These are phyloP conservation scores for Rhinoptilus africanus DNA, from an alignment of 2,113 vertebrate genomes.

Conservation along the genomic window DNA sequence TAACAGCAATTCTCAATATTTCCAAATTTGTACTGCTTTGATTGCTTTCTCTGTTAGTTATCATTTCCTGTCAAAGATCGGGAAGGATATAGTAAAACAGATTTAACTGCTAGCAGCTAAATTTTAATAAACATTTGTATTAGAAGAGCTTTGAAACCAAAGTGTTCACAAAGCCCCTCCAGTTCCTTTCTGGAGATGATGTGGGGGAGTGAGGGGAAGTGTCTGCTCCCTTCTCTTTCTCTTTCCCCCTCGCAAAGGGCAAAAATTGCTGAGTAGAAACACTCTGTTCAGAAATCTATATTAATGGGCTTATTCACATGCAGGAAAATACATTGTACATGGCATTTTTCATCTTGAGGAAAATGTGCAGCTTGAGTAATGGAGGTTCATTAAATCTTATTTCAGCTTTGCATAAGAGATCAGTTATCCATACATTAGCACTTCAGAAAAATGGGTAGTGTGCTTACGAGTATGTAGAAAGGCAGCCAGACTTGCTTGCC, in stretches of 20 bases:
- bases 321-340: slow-evolving; percentile 3
- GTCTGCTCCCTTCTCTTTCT: neutral
- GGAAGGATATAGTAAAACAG: neutral
- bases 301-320: slow-evolving; percentile 48
- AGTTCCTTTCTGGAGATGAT: neutral
- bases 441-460: neutral
- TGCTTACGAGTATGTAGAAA: neutral
- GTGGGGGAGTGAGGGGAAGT: slow-evolving; percentile 26
- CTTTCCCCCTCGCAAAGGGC: neutral
- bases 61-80: neutral
- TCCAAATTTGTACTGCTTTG: neutral
- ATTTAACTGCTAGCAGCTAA: neutral
- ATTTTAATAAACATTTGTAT: neutral
- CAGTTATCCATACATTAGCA: neutral
- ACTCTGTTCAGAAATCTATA: slow-evolving; percentile 20
- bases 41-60: neutral
- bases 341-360: slow-evolving; percentile 47
- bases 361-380: slow-evolving; percentile 44
- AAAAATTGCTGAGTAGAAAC: slow-evolving; percentile 43
- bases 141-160: neutral
- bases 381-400: slow-evolving; percentile 35
- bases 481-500: neutral
- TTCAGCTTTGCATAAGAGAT: slow-evolving; percentile 25
- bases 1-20: neutral
- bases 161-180: neutral